Conservation (phyloP, 2,113 vertebrate genomes). For the Capra hircus region DNA sequence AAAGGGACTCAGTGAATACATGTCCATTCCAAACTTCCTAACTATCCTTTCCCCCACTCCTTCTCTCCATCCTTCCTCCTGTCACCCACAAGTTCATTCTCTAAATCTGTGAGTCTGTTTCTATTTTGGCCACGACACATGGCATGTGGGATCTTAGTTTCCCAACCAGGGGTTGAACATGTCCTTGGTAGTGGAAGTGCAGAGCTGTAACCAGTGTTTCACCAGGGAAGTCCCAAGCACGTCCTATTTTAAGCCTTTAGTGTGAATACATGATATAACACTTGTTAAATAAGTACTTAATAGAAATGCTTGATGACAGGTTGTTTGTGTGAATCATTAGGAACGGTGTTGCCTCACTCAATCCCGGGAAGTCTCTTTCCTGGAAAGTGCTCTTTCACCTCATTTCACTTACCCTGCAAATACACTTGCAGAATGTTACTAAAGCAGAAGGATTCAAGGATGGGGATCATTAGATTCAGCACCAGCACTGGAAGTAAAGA, state of each 20-base stretch:
- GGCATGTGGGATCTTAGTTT: not conserved
- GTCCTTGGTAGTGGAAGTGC: not conserved
- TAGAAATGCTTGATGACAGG: not conserved
- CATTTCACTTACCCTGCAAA: not conserved
- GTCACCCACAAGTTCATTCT: not conserved
- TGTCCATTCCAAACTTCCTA: not conserved
- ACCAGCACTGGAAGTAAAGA: not conserved
- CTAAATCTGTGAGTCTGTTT: not conserved
- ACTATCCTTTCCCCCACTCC: not conserved
- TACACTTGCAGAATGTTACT: not conserved
- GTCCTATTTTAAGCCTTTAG: not conserved
- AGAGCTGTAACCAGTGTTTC: not conserved
- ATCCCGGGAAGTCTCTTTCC: not conserved
- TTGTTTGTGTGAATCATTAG: not conserved
- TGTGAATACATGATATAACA: not conserved
- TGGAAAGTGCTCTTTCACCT: not conserved
- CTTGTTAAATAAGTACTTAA: not conserved
- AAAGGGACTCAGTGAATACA: accelerated
- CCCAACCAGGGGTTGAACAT: not conserved
- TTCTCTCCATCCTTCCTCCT: not conserved
- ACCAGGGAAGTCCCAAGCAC: not conserved
- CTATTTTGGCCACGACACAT: accelerated
- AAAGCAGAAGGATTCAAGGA: not conserved
- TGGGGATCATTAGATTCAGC: not conserved
- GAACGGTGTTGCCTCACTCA: not conserved